Evolutionary conservation across 1,140 invertebrate genomes (phyloP), one percentile per base, ranked within the genome.

Genomic region (Neocloeon triangulifer): DNA sequence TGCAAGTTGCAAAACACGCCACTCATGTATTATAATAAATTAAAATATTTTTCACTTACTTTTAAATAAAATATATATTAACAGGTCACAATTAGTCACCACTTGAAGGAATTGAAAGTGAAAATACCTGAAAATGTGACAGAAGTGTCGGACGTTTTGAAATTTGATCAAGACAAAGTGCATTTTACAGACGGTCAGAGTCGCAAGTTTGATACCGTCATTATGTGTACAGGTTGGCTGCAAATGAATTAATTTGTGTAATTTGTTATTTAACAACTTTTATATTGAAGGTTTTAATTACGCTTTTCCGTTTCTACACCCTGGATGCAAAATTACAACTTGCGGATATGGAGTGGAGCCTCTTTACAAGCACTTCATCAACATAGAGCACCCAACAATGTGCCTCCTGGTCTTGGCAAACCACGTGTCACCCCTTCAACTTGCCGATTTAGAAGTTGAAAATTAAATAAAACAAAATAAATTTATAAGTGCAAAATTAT

Each of bases 401-500:
- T 73, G 65, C 27, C 61, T 91, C 31, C 63, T 89, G 37, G 81
- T 82, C 2, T 53, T 91, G n/a, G 73, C 73, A 2, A 76, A 67
- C 45, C 68, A 69, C 40, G 70, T 82, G 0, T 72, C 75, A 43
- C 78, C 82, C 0, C 85, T 86, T 44, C 73, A 73, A 22, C 70
- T 81, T 58, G 85, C 84, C 49, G 73, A 91, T 48, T 53, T 79
- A 33, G 84, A 91, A 62, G 71, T 80, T n/a, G n/a, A n/a, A n/a
- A n/a, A n/a, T n/a, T n/a, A n/a, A n/a, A n/a, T n/a, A n/a, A n/a
- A n/a, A n/a, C n/a, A n/a, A n/a, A n/a, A n/a, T n/a, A n/a, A n/a
- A n/a, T 34, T 42, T 37, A n/a, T n/a, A 13, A 4, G 33, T n/a
- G n/a, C n/a, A n/a, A n/a, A n/a, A n/a, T n/a, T n/a, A n/a, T n/a